Evolutionary conservation across 2,113 vertebrate genomes (phyloP), one percentile per base, ranked within the genome.

Genomic region (Sapayoa aenigma): DNA sequence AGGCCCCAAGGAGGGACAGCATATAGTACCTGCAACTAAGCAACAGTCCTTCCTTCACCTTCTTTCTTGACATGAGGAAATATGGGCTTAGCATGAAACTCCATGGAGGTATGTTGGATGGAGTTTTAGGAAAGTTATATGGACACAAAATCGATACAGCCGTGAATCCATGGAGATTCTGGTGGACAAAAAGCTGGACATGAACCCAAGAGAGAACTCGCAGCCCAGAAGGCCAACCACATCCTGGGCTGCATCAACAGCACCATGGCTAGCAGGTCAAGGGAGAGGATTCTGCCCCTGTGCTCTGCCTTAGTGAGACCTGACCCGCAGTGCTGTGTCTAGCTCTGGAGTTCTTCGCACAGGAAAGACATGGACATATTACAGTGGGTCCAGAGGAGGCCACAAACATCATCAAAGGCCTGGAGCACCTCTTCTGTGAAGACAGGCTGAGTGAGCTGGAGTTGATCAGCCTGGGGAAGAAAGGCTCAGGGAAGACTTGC

Each of bases 401-500:
- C n/a, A 49, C 41, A 31, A 4, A 19, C 25, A 31, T 28, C 30
- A 23, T 42, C 21, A 37, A 35, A 69, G 55, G 47, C 39, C 39
- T 47, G 14, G 7, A 68, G 16, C 6, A 53, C 20, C 16, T 31
- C 17, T 42, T 30, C 41, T 23, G 2, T 16, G 18, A 11, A 9
- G 21, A 31, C n/a, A 76, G 25, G 14, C 17, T 83, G 47, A 69
- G 30, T 60, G 5, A 62, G 12, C 4, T 23, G 30, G 31, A 47
- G 9, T 35, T 16, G 14, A n/a, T 33, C 42, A 46, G 21, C 21
- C 63, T 66, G 42, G 22, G 22, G 22, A 44, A 69, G 25, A 62
- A 55, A 30, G 47, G 30, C 55, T 60, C 0, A 0, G 6, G 8
- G 19, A 30, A 55, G 2, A 31, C 0, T 0, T 41, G 24, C 20